These are phyloP conservation scores for Lepidostoma basale DNA, from an alignment of 1,140 invertebrate species.

Conservation along the genomic window DNA sequence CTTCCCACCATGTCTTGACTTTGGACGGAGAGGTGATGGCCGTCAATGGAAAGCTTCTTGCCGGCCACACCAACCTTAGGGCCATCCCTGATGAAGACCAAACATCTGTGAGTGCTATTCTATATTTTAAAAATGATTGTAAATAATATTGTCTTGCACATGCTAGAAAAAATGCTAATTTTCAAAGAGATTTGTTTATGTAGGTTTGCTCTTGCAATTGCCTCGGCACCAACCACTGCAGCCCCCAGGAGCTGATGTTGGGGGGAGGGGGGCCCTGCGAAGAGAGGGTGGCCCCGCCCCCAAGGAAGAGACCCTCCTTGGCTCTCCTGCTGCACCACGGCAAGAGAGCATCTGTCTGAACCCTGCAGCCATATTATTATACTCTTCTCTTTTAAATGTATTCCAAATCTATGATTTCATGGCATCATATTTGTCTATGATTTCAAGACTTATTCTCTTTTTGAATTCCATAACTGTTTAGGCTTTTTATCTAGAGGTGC, in stretches of 20 bases:
- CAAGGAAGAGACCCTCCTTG: constrained; percentile 29
- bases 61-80: constrained; percentile 62
- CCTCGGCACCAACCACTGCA: constrained; percentile 63
- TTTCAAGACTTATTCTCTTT: no score
- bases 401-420: no score
- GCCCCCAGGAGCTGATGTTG: constrained; percentile 37
- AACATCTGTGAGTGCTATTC: constrained; percentile 54
- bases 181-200: no score
- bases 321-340: constrained; percentile 39
- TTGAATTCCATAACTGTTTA: no score
- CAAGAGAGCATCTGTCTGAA: constrained; percentile 42
- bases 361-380: no score
- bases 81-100: constrained; percentile 64
- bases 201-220: constrained; percentile 75
- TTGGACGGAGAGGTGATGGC: constrained; percentile 83
- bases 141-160: not conserved
- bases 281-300: constrained; percentile 36
- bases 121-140: constrained; percentile 1
- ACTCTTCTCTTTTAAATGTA: no score
- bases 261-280: constrained; percentile 33
- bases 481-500: no score
- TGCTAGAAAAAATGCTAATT: not conserved
- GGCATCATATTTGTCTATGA: no score
- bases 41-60: constrained; percentile 69
- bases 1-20: constrained; percentile 75